phyloP scores from a whole-genome alignment of 30 jellyfish, hydroid and myxozoan species.

The Pelagia noctiluca region DNA sequence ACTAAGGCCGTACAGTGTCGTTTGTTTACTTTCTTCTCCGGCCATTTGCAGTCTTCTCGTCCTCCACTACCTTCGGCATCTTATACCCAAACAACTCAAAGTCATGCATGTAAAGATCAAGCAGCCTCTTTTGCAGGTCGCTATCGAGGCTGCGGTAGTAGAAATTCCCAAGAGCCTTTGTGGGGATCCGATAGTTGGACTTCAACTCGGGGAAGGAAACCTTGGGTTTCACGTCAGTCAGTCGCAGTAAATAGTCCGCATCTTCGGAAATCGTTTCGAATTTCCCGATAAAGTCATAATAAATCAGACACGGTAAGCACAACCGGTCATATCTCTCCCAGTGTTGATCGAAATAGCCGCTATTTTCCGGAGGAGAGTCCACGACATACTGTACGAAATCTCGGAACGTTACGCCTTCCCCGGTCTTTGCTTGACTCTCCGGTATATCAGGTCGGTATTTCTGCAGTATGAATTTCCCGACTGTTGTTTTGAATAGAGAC shows the following conservation, averaged over 20 bases:
- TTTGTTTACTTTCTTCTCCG: too few species aligned
- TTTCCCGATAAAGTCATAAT: slow-evolving; percentile 94
- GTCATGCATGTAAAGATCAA: slow-evolving; percentile 72
- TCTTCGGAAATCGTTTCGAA: slow-evolving; percentile 89
- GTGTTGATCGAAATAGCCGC: slow-evolving; percentile 86
- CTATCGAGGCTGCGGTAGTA: slow-evolving; percentile 54
- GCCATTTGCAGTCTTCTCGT: too few species aligned
- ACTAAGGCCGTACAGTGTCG: too few species aligned
- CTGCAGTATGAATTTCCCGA: slow-evolving; percentile 80
- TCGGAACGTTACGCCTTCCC: slow-evolving; percentile 84
- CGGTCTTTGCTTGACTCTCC: slow-evolving; percentile 44
- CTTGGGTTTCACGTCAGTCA: slow-evolving; percentile 78
- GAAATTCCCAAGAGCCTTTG: slow-evolving; percentile 78
- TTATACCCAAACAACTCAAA: slow-evolving; percentile 88
- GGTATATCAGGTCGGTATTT: slow-evolving; percentile 71
- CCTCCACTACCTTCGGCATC: slow-evolving; percentile 49
- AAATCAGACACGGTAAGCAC: slow-evolving; percentile 92
- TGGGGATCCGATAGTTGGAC: slow-evolving; percentile 67
- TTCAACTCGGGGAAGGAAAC: slow-evolving; percentile 82
- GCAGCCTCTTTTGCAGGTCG: slow-evolving; percentile 68
- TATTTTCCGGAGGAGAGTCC: slow-evolving; percentile 94
- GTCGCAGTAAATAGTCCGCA: slow-evolving; percentile 86
- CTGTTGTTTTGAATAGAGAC: slow-evolving; percentile 65
- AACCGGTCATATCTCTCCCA: slow-evolving; percentile 98
- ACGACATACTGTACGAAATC: slow-evolving; percentile 89